These are phyloP conservation scores for Idaea dimidiata DNA, from an alignment of 2,888 invertebrate species.

Conservation along the genomic window DNA sequence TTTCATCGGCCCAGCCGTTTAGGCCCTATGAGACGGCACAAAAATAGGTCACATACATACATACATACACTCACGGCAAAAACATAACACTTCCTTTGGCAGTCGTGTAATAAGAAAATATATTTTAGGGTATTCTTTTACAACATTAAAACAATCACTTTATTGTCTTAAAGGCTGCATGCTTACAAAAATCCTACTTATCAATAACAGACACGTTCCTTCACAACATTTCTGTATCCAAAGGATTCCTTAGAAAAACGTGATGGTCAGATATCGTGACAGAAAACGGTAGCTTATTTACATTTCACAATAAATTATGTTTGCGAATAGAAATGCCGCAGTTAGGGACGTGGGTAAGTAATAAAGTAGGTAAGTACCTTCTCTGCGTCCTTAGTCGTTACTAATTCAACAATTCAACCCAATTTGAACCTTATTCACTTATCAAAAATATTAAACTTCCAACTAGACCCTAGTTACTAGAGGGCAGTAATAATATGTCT, in stretches of 20 bases:
- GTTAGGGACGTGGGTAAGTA: not conserved
- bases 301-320: slow-evolving; percentile 1
- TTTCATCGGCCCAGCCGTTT: too few species aligned
- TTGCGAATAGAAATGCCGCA: slow-evolving; percentile 1
- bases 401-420: not conserved
- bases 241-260: slow-evolving; percentile 1
- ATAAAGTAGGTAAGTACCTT: not conserved
- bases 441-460: too few species aligned
- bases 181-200: not conserved
- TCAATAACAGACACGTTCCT: not conserved
- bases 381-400: not conserved
- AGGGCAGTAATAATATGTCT: too few species aligned
- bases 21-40: too few species aligned
- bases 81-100: too few species aligned
- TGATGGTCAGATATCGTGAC: slow-evolving; percentile 3
- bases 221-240: slow-evolving; percentile 2
- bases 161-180: not conserved
- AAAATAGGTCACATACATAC: too few species aligned
- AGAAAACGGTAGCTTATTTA: slow-evolving; percentile 3
- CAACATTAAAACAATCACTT: too few species aligned
- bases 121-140: too few species aligned
- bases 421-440: too few species aligned
- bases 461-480: too few species aligned
- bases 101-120: too few species aligned
- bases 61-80: too few species aligned